Conservation (phyloP, 2,113 vertebrate species). For the Arvicanthis niloticus region DNA sequence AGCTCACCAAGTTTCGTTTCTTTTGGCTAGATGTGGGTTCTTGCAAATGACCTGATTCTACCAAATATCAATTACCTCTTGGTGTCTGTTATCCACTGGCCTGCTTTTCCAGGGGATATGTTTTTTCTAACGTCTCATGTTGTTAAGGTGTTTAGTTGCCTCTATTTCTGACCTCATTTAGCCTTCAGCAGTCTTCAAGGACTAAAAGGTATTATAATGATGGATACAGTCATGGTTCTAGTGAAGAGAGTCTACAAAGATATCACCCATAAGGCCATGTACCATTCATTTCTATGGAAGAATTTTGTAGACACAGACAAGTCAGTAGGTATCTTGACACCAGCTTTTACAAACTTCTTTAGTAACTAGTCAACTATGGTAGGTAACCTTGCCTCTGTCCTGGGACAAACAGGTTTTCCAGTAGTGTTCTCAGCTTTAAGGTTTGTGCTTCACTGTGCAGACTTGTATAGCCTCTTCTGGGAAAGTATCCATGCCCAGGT, state of each 20-base stretch:
- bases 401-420: background rate
- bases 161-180: conserved; percentile 52
- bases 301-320: background rate
- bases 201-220: background rate
- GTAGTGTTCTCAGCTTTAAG: background rate
- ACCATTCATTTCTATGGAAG: background rate
- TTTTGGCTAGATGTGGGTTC: conserved; percentile 62
- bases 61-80: conserved; percentile 70
- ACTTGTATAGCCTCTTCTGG: background rate
- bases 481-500: background rate
- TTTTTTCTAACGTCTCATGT: conserved; percentile 69
- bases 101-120: conserved; percentile 59
- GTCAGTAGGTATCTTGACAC: background rate
- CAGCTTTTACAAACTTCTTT: background rate
- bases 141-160: conserved; percentile 68
- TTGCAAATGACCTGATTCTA: conserved; percentile 69
- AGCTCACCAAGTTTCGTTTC: conserved; percentile 64
- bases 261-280: background rate
- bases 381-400: background rate
- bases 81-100: conserved; percentile 75
- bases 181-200: background rate
- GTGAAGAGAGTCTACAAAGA: background rate
- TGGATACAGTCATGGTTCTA: background rate
- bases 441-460: background rate
- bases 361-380: background rate